Conservation (phyloP, 2,113 vertebrate genomes). For the Oreocharis arfaki region DNA sequence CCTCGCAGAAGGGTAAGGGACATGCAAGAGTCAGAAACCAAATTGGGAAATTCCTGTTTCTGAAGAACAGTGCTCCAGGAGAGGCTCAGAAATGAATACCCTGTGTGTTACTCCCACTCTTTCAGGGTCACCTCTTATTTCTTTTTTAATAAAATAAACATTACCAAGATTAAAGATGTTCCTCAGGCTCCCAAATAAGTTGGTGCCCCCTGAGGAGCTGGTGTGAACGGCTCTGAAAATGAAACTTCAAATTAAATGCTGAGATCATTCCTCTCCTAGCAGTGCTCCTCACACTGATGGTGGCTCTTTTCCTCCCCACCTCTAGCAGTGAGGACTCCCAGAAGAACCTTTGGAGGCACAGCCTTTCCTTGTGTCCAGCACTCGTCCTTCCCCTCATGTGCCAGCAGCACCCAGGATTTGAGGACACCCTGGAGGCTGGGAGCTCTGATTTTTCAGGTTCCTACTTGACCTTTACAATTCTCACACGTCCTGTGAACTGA, state of each 20-base stretch:
- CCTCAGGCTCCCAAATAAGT: neutral
- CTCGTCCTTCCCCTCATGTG: accelerated
- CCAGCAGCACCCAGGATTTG: neutral
- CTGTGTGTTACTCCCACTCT: neutral
- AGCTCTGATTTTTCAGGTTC: constrained; percentile 1
- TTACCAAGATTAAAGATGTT: neutral
- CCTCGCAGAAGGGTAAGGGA: neutral
- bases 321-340: neutral
- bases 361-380: neutral
- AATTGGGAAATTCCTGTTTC: neutral
- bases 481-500: constrained; percentile 3
- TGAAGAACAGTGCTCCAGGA: neutral
- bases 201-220: neutral
- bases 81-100: neutral
- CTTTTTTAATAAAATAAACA: constrained; percentile 60
- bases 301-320: neutral
- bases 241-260: constrained; percentile 3
- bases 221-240: neutral
- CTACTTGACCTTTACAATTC: constrained; percentile 49
- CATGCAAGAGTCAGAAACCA: neutral
- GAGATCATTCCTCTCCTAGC: neutral
- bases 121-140: constrained; percentile 40
- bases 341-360: neutral
- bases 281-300: neutral
- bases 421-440: neutral